Conservation (phyloP, 2,113 vertebrate genomes). For the Rousettus leschenaultii region DNA sequence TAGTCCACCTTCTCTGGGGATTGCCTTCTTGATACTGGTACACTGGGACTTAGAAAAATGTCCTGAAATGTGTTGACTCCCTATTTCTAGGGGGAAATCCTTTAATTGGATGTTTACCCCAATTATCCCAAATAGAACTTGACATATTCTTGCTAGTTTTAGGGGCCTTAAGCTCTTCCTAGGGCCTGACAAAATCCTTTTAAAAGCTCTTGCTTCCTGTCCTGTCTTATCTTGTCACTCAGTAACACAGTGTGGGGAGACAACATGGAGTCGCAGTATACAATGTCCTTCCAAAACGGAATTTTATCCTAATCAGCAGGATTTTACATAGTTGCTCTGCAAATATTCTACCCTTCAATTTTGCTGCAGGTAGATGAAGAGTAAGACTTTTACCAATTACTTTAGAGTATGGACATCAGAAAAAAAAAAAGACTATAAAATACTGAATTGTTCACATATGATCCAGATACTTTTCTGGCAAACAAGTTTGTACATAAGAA, state of each 20-base stretch:
- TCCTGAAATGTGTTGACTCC: neutral
- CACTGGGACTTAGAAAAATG: neutral
- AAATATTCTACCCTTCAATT: neutral
- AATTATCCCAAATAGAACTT: slow-evolving; percentile 41
- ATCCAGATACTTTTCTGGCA: neutral
- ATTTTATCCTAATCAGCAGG: neutral
- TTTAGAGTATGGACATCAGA: neutral
- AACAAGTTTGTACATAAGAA: neutral
- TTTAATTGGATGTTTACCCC: slow-evolving; percentile 62
- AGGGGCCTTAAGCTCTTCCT: slow-evolving; percentile 15
- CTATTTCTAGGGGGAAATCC: slow-evolving; percentile 43
- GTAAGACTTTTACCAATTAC: neutral
- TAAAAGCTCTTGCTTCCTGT: slow-evolving; percentile 43
- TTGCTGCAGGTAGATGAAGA: neutral
- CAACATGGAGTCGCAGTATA: fast-evolving
- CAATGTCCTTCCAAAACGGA: fast-evolving
- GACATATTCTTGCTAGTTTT: slow-evolving; percentile 26
- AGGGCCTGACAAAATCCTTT: neutral
- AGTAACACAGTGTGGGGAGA: neutral
- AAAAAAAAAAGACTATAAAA: neutral
- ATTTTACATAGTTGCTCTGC: neutral
- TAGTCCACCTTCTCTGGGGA: neutral
- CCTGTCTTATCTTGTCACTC: slow-evolving; percentile 8
- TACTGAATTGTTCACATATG: neutral
- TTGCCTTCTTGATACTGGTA: neutral